Percentiles rank a stretch among this genome's conserved stretches.
These are phyloP conservation scores for Clivina fossor DNA, from an alignment of 2,888 invertebrate species.

Conservation along the genomic window DNA sequence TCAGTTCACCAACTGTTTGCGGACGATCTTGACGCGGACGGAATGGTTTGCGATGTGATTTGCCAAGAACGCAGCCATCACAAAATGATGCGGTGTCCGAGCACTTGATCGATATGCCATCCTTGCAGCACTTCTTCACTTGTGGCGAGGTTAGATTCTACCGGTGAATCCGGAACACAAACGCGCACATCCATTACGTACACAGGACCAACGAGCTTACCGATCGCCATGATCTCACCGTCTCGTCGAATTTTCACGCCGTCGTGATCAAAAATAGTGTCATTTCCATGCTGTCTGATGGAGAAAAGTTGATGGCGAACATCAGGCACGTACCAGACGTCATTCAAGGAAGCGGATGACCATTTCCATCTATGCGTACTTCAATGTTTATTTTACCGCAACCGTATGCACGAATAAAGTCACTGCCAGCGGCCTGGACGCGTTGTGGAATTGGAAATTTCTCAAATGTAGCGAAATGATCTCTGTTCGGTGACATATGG, in stretches of 20 bases:
- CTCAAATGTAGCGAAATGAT: slow-evolving; percentile 33
- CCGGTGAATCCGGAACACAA: slow-evolving; percentile 25
- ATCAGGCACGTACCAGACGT: slow-evolving; percentile 35
- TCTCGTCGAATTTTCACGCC: slow-evolving; percentile 35
- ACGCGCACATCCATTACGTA: slow-evolving; percentile 39
- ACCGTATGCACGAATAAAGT: slow-evolving; percentile 34
- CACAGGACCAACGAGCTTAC: slow-evolving; percentile 30
- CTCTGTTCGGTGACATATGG: slow-evolving; percentile 31
- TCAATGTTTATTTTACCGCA: slow-evolving; percentile 29
- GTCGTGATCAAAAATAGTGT: slow-evolving; percentile 30
- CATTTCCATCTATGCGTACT: slow-evolving; percentile 20
- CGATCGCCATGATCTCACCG: slow-evolving; percentile 37
- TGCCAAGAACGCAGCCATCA: too few relatives aligned
- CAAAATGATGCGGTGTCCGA: too few relatives aligned
- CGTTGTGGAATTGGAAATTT: slow-evolving; percentile 31
- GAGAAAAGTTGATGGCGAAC: slow-evolving; percentile 38
- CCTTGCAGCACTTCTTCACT: slow-evolving; percentile 39
- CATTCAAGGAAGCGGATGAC: slow-evolving; percentile 31
- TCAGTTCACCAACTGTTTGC: slow-evolving; percentile 37
- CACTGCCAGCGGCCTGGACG: slow-evolving; percentile 34
- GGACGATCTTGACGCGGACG: slow-evolving; percentile 38
- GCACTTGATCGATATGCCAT: slow-evolving; percentile 41
- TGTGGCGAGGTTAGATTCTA: slow-evolving; percentile 36
- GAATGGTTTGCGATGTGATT: slow-evolving; percentile 36
- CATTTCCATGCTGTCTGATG: slow-evolving; percentile 37